Base-by-base conservation (phyloP, 2,113 vertebrate species). In the Crocuta crocuta region DNA sequence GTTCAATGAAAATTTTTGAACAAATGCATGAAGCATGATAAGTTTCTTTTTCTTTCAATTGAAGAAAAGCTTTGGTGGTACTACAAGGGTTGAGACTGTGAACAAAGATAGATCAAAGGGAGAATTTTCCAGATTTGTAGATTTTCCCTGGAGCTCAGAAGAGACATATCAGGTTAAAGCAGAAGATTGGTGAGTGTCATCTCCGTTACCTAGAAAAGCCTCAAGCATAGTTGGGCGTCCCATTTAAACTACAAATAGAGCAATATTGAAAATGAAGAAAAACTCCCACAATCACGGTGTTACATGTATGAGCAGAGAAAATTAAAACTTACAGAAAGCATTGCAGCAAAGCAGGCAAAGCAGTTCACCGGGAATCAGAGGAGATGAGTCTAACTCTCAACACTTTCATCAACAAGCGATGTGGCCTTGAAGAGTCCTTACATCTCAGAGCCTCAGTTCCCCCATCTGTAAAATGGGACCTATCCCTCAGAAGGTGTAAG, bases 261-360 rank as follows among this genome's bases (percentile, higher is more conserved):
- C 15, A 95, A 94, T 80, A 84, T 15, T 80, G 80, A 88, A 95
- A 91, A 96, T 95, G 89, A 97, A 96, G 94, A 94, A 76, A 97
- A 96, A 90, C 23, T 33, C 23, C 76, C n/a, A 93, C 76, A 74
- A 43, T 97, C 95, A 43, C 19, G 19, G 78, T 21, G 9, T 58
- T 86, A 74, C 53, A 50, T 66, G 10, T 53, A 31, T 43, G 39
- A 79, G 83, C 84, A 87, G 78, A 93, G 76, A 89, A 97, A 95
- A 93, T 96, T 50, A 76, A 78, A 88, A 93, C 88, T 84, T 85
- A 68, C 70, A 31, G 89, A 79, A 68, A 84, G 70, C 68, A 8
- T 39, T 11, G 33, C 1, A 45, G 61, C n/a, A 23, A 68, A 82
- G 74, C 1, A 24, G 79, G 35, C 61, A 78, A 93, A 91, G 58